phyloP scores from a whole-genome alignment of 2,888 invertebrate genomes.

The Temnothorax rugatulus region DNA sequence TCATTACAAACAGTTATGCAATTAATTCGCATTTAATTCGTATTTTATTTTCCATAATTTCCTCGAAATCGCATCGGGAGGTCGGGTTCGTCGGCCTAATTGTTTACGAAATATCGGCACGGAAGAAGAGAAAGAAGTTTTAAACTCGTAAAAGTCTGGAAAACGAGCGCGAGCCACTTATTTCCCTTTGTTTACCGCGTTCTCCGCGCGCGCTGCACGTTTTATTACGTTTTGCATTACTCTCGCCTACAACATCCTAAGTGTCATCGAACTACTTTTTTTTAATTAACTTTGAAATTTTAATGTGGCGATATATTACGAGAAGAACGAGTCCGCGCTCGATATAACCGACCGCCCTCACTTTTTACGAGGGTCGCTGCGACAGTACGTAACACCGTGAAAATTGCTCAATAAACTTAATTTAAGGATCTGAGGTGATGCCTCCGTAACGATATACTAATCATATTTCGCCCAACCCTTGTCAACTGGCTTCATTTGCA shows the following conservation, averaged over 20 bases:
- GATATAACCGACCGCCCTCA: slow-evolving; percentile 68
- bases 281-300: slow-evolving; percentile 65
- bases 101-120: slow-evolving; percentile 62
- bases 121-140: slow-evolving; percentile 45
- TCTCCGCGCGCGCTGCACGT: neutral
- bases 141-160: slow-evolving; percentile 63
- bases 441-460: slow-evolving; percentile 78
- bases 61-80: slow-evolving; percentile 4
- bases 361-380: slow-evolving; percentile 73
- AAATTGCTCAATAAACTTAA: slow-evolving; percentile 80
- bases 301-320: slow-evolving; percentile 39
- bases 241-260: slow-evolving; percentile 52
- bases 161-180: slow-evolving; percentile 60
- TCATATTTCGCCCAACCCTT: slow-evolving; percentile 72
- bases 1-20: neutral
- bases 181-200: slow-evolving; percentile 64
- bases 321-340: slow-evolving; percentile 41
- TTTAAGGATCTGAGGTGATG: slow-evolving; percentile 77
- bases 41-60: slow-evolving; percentile 21
- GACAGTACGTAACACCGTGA: slow-evolving; percentile 76
- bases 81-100: slow-evolving; percentile 53
- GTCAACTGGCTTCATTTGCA: slow-evolving; percentile 60
- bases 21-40: neutral
- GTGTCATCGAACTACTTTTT: slow-evolving; percentile 53
- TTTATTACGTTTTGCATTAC: slow-evolving; percentile 53